Conservation (phyloP, 1,140 invertebrate genomes). For the Tyrophagus putrescentiae region DNA sequence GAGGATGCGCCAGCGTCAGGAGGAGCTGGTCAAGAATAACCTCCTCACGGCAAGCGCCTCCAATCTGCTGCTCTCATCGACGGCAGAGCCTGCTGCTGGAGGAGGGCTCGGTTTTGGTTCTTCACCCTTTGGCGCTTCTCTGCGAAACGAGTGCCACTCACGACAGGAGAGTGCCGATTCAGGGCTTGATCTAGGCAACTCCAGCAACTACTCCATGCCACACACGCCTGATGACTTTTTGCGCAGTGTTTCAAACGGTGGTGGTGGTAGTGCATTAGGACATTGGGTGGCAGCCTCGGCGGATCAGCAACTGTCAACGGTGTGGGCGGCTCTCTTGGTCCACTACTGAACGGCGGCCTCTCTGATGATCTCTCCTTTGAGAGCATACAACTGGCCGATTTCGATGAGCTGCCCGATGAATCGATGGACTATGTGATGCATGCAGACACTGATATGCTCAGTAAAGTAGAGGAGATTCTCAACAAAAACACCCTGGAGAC, state of each 20-base stretch:
- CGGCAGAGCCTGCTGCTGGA: slow-evolving; percentile 33
- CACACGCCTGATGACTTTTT: slow-evolving; percentile 13
- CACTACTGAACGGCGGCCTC: slow-evolving; percentile 48
- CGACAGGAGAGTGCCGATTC: slow-evolving; percentile 83
- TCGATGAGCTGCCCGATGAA: slow-evolving; percentile 51
- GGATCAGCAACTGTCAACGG: too few species aligned
- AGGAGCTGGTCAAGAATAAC: slow-evolving; percentile 55
- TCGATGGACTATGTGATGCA: slow-evolving; percentile 52
- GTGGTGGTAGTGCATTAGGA: background rate
- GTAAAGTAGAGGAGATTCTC: slow-evolving; percentile 58
- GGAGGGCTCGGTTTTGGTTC: slow-evolving; percentile 59
- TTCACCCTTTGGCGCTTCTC: slow-evolving; percentile 33
- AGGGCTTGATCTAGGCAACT: slow-evolving; percentile 62
- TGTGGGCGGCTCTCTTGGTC: slow-evolving; percentile 25
- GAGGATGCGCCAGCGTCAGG: slow-evolving; percentile 64
- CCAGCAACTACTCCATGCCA: slow-evolving; percentile 48
- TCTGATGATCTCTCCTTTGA: slow-evolving; percentile 34
- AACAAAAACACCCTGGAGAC: slow-evolving; percentile 65
- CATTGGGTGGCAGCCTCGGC: too few species aligned
- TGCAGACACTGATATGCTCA: slow-evolving; percentile 63
- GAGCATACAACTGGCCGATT: slow-evolving; percentile 43
- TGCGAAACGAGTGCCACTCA: slow-evolving; percentile 53
- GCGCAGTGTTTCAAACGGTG: background rate
- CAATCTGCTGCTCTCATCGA: slow-evolving; percentile 18
- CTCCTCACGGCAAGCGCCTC: slow-evolving; percentile 35